phyloP scores from a whole-genome alignment of 2,888 invertebrate genomes.

The Luffia ferchaultella region DNA sequence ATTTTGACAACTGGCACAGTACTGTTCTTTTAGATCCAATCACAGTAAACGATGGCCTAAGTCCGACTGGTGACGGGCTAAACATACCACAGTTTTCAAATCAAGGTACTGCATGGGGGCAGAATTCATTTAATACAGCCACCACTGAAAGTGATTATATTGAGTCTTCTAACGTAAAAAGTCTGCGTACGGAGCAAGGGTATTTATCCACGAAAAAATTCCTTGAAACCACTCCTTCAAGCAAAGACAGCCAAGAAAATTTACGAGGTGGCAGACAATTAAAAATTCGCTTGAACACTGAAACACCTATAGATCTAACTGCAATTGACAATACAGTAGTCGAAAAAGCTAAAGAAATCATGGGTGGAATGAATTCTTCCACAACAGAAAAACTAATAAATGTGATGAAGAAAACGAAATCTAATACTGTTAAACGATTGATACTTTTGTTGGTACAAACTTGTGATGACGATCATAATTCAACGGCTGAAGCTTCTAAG shows the following conservation, averaged over 20 bases:
- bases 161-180: conserved; percentile 26
- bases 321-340: conserved; percentile 73
- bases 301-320: conserved; percentile 65
- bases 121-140: conserved; percentile 9
- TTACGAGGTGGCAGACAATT: conserved; percentile 41
- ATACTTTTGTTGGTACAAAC: conserved; percentile 81
- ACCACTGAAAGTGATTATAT: conserved; percentile 26
- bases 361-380: conserved; percentile 77
- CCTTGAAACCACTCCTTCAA: conserved; percentile 30
- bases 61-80: conserved; percentile 36
- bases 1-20: conserved; percentile 68
- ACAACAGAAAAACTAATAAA: conserved; percentile 78
- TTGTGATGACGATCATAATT: conserved; percentile 76
- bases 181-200: conserved; percentile 35
- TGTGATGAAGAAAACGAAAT: conserved; percentile 84
- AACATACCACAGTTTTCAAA: conserved; percentile 25
- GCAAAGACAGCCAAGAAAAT: conserved; percentile 19
- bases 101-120: conserved; percentile 33
- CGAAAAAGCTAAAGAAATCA: conserved; percentile 77
- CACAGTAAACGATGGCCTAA: conserved; percentile 73
- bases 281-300: conserved; percentile 44
- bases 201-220: conserved; percentile 33
- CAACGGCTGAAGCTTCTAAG: conserved; percentile 75
- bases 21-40: conserved; percentile 76
- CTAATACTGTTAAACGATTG: conserved; percentile 76